phyloP scores from a whole-genome alignment of 2,797 vertebrate species.

The Pantherophis alleghaniensis region DNA sequence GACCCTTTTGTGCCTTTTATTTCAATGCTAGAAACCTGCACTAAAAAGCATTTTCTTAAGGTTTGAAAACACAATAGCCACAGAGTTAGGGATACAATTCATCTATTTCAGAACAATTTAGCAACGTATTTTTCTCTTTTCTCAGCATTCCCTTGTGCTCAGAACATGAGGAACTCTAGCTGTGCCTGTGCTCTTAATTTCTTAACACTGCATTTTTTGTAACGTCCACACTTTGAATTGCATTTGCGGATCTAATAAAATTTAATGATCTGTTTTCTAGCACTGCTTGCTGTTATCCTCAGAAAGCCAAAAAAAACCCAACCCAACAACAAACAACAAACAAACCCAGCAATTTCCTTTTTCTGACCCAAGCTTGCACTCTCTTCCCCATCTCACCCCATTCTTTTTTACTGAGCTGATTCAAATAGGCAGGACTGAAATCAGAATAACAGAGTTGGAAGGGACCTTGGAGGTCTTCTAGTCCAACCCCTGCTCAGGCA shows the following conservation, averaged over 20 bases:
- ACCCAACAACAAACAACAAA: too few species aligned
- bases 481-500: neutral
- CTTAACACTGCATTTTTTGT: neutral
- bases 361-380: neutral
- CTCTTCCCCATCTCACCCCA: neutral
- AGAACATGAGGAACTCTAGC: neutral
- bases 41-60: neutral
- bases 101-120: neutral
- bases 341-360: neutral
- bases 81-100: neutral
- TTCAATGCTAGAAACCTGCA: neutral
- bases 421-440: neutral
- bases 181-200: neutral
- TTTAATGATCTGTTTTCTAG: neutral
- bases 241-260: neutral
- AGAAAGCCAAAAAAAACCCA: neutral
- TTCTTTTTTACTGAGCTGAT: neutral
- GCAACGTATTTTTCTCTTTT: neutral
- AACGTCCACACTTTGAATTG: neutral
- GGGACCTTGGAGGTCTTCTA: neutral
- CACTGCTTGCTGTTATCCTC: neutral
- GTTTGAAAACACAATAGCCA: neutral
- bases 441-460: neutral
- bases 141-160: neutral
- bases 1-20: neutral